Base-by-base conservation (phyloP, 1,140 invertebrate species). In the Aphaenogaster rudis region DNA sequence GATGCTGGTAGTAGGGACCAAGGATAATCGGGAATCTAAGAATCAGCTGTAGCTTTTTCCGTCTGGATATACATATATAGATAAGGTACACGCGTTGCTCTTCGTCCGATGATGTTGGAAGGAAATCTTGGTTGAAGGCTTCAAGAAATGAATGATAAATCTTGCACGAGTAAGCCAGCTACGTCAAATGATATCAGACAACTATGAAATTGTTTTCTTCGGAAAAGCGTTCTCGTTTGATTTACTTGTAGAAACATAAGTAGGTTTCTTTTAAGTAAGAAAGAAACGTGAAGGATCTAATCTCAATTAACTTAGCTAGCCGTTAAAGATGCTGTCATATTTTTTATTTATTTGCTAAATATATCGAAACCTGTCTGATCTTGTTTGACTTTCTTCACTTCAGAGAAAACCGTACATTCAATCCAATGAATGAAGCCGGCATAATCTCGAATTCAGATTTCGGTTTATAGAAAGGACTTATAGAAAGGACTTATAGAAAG, bases 1-100 rank as follows among this genome's bases (percentile, higher is more conserved):
- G 42, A 42, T 45, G 69, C 17, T 77, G 81, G 45, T 78, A 59
- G 9, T 28, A 64, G 71, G 71, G 81, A 85, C 57, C 81, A 85
- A 78, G 71, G 15, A 28, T 84, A 76, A 63, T 61, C 69, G 36
- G 42, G 13, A 61, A 61, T 21, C 13, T 61, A 77, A 50, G 71
- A 33, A 50, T 66, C 45, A 79, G 42, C 21, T 36, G 9, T 67
- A 67, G 66, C 15, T 54, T 57, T 69, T 78, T 28, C 28, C 11
- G n/a, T 50, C 57, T 36, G 33, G n/a, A 11, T 67, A n/a, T 67
- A 36, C 9, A 13, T 45, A 45, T 45, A 45, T 48, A 71, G 13
- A n/a, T 50, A 50, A 85, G 81, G 81, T 85, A 85, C 1, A 59
- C n/a, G 33, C 13, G 2, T 57, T 71, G 6, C 21, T 36, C 6